Evolutionary conservation across 2,888 invertebrate genomes (phyloP).

Genomic region (Caenorhabditis auriculariae): DNA sequence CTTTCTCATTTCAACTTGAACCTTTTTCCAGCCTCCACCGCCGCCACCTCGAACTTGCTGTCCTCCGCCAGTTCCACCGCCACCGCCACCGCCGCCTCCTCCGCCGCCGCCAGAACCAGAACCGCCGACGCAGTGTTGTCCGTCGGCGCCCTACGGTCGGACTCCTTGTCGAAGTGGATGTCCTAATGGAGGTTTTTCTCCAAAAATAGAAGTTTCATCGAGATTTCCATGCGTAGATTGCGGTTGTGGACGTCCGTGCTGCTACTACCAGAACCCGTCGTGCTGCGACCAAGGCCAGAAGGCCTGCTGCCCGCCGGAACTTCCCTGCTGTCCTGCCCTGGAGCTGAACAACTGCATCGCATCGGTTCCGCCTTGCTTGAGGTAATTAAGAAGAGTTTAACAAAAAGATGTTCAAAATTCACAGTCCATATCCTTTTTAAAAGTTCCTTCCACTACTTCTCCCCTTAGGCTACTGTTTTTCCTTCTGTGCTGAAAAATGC

Average conservation of each 20-base stretch:
- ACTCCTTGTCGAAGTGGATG: constrained; percentile 34
- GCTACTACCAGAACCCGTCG: constrained; percentile 51
- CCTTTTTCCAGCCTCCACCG: constrained; percentile 33
- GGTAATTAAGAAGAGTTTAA: constrained; percentile 3
- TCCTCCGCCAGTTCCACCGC: constrained; percentile 47
- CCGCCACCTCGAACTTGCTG: constrained; percentile 51
- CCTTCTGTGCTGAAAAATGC: too few species aligned
- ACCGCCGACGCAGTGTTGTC: constrained; percentile 52
- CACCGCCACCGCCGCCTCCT: constrained; percentile 53
- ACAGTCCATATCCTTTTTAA: too few species aligned
- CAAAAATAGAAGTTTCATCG: not conserved
- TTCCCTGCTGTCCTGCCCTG: constrained; percentile 51
- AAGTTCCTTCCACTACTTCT: not conserved
- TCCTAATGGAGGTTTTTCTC: constrained; percentile 27
- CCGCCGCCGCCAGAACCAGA: constrained; percentile 58
- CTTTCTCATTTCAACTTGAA: not conserved
- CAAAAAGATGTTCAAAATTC: not conserved
- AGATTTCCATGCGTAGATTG: constrained; percentile 28
- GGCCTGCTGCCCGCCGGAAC: constrained; percentile 53
- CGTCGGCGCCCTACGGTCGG: constrained; percentile 14
- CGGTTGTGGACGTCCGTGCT: constrained; percentile 55
- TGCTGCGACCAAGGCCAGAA: constrained; percentile 47
- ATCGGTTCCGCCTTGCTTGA: constrained; percentile 47
- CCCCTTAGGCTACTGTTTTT: not conserved
- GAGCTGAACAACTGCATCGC: constrained; percentile 40